Conservation (phyloP, 2,888 invertebrate genomes). For the Melolontha melolontha region DNA sequence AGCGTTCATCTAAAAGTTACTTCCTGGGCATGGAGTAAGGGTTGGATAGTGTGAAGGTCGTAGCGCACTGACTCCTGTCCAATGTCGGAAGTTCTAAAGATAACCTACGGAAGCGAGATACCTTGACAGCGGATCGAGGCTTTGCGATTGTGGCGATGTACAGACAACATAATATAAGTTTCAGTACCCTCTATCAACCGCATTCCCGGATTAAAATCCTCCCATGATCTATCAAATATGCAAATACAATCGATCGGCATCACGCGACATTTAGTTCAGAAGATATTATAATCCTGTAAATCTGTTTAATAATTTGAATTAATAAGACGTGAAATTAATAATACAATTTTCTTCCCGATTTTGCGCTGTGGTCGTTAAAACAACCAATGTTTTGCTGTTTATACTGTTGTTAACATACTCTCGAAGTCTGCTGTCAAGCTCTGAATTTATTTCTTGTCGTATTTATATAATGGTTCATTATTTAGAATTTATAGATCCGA, state of each 20-base stretch:
- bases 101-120: slow-evolving; percentile 20
- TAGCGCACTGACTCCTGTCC: background rate
- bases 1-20: slow-evolving; percentile 4
- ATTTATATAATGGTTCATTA: no score
- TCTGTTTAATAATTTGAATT: no score
- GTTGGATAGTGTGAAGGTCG: slow-evolving; percentile 13
- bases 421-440: no score
- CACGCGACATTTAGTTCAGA: background rate
- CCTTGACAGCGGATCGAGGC: slow-evolving; percentile 25
- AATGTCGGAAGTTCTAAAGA: slow-evolving; percentile 16
- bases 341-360: no score
- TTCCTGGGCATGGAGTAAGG: slow-evolving; percentile 14
- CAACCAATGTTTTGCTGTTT: no score
- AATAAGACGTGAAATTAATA: no score
- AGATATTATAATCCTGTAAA: no score
- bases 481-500: no score
- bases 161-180: slow-evolving; percentile 23
- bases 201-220: background rate
- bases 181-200: background rate
- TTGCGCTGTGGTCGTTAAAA: no score
- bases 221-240: background rate
- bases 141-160: slow-evolving; percentile 3
- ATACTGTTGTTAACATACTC: no score
- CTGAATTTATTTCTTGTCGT: no score
- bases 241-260: background rate